phyloP scores from a whole-genome alignment of 2,797 vertebrate species.

The Pempheris klunzingeri region DNA sequence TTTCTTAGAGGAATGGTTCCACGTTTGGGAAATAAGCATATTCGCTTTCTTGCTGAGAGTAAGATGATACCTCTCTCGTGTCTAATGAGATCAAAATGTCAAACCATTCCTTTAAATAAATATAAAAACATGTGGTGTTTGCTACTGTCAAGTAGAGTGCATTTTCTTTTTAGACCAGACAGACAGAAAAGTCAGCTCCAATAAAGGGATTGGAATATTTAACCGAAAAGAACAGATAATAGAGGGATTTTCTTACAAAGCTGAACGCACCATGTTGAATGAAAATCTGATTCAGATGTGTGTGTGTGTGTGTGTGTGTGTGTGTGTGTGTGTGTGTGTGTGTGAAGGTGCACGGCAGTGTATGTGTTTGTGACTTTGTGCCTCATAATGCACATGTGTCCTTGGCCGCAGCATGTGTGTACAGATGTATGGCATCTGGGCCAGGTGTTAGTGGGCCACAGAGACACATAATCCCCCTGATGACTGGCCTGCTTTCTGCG shows the following conservation, averaged over 20 bases:
- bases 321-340: constrained; percentile 9
- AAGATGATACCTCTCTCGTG: neutral
- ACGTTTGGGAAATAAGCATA: neutral
- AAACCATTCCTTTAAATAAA: neutral
- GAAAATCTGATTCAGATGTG: constrained; percentile 6
- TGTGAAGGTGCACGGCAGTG: neutral
- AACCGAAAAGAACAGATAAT: neutral
- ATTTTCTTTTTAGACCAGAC: neutral
- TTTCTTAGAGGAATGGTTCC: neutral
- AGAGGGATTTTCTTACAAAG: constrained; percentile 6
- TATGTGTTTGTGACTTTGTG: constrained; percentile 18
- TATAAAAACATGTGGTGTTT: neutral
- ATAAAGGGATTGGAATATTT: neutral
- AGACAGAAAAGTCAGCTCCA: neutral
- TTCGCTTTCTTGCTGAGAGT: neutral
- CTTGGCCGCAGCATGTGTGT: constrained; percentile 33
- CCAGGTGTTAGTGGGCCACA: constrained; percentile 72
- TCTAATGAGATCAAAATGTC: no score
- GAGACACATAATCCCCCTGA: constrained; percentile 72
- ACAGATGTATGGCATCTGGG: constrained; percentile 71
- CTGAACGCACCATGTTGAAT: neutral
- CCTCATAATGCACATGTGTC: constrained; percentile 39
- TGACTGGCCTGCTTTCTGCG: constrained; percentile 72
- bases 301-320: constrained; percentile 7
- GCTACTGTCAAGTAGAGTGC: neutral